These are phyloP conservation scores for Alentia gelatinosa DNA, from an alignment of 2,888 invertebrate species.

Conservation along the genomic window DNA sequence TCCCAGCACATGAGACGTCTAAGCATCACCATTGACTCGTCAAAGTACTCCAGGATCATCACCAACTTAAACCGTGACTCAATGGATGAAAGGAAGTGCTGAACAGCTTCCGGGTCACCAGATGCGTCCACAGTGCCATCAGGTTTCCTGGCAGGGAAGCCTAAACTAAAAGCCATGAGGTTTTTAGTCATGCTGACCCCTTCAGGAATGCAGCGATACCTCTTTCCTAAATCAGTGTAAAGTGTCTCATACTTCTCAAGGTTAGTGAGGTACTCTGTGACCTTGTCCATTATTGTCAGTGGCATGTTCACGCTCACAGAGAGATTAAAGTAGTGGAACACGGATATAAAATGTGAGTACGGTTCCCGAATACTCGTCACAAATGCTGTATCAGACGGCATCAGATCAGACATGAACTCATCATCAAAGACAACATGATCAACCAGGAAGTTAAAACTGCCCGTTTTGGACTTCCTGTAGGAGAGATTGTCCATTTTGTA, in stretches of 20 bases:
- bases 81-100: conserved; percentile 69
- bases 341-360: conserved; percentile 74
- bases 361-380: conserved; percentile 77
- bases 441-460: conserved; percentile 72
- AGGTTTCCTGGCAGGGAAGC: conserved; percentile 77
- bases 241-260: conserved; percentile 72
- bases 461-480: conserved; percentile 69
- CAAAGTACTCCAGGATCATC: conserved; percentile 78
- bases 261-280: conserved; percentile 71
- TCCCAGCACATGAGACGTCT: conserved; percentile 78
- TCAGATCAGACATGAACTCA: conserved; percentile 69
- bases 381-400: conserved; percentile 73
- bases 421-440: conserved; percentile 77
- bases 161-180: conserved; percentile 76
- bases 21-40: conserved; percentile 77
- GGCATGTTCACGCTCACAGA: conserved; percentile 64
- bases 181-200: conserved; percentile 75
- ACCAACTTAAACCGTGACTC: conserved; percentile 74
- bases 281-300: conserved; percentile 58
- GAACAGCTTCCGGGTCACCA: conserved; percentile 62
- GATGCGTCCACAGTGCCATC: conserved; percentile 67
- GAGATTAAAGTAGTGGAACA: conserved; percentile 76
- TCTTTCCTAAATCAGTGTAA: conserved; percentile 64
- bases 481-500: conserved; percentile 70
- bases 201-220: conserved; percentile 75